Conservation (phyloP, 2,113 vertebrate genomes). For the Carollia perspicillata region DNA sequence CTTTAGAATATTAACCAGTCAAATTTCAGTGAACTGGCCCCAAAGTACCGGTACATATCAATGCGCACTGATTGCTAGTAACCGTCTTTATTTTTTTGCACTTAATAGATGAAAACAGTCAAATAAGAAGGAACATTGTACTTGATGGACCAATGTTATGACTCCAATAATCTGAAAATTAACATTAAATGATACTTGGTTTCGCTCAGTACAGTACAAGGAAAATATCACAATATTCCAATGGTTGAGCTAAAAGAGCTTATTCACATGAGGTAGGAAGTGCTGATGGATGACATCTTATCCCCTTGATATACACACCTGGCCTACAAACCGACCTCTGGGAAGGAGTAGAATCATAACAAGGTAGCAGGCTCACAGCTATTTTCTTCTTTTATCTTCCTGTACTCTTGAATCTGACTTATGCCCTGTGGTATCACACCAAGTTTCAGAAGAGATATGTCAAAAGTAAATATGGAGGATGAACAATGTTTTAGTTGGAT, state of each 20-base stretch:
- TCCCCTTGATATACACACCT: not conserved
- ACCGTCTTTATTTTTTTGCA: not conserved
- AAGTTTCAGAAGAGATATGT: not conserved
- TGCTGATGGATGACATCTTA: not conserved
- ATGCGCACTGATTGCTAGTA: not conserved
- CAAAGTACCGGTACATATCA: not conserved
- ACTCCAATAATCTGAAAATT: not conserved
- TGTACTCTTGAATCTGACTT: not conserved
- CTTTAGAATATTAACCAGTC: not conserved
- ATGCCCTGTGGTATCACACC: not conserved
- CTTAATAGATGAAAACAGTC: not conserved
- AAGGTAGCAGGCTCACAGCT: not conserved
- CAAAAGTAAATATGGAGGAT: not conserved
- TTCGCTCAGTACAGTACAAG: not conserved
- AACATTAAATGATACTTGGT: not conserved
- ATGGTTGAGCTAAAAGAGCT: not conserved
- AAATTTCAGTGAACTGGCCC: not conserved
- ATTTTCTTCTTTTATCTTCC: not conserved
- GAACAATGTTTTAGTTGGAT: not conserved
- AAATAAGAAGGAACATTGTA: not conserved
- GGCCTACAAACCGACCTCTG: not conserved
- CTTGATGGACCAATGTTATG: not conserved
- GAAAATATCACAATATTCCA: not conserved
- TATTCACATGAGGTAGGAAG: not conserved
- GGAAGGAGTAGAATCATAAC: not conserved